phyloP scores from a whole-genome alignment of 1,140 invertebrate species.

The Drosophila asahinai region DNA sequence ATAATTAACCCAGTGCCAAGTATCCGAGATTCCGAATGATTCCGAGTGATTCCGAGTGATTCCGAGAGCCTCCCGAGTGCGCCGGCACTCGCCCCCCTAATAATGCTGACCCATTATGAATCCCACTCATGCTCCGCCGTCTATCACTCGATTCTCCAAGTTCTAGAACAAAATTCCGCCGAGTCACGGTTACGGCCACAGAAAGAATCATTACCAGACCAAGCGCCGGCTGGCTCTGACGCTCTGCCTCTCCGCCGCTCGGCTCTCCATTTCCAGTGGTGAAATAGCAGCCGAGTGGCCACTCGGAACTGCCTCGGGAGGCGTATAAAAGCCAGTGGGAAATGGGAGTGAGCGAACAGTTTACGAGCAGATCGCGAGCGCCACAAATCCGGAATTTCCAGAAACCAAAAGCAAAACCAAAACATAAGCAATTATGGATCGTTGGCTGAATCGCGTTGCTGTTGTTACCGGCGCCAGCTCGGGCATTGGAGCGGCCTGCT shows the following conservation, averaged over 20 bases:
- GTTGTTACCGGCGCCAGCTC: slow-evolving; percentile 85
- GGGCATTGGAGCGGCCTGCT: slow-evolving; percentile 86
- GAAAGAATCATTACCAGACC: neutral
- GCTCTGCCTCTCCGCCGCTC: neutral
- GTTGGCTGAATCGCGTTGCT: slow-evolving; percentile 76
- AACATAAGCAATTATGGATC: slow-evolving; percentile 51
- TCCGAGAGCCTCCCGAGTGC: no score
- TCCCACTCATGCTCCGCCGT: neutral
- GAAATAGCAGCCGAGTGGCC: slow-evolving; percentile 3
- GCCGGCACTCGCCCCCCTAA: neutral
- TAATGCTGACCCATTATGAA: slow-evolving; percentile 1
- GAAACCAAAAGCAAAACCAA: neutral
- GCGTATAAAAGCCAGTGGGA: slow-evolving; percentile 9
- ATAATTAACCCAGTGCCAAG: slow-evolving; percentile 1
- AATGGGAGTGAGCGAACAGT: neutral
- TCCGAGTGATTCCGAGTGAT: neutral
- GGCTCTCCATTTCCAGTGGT: slow-evolving; percentile 2
- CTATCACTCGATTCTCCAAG: neutral
- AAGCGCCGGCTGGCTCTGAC: neutral
- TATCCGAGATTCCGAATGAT: neutral
- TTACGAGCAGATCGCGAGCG: slow-evolving; percentile 7
- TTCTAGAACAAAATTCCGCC: slow-evolving; percentile 14
- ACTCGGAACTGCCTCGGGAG: neutral
- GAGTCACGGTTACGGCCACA: slow-evolving; percentile 28
- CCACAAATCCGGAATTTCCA: neutral